phyloP scores from a whole-genome alignment of 2,888 invertebrate species.

The Cantharis flavilabris region DNA sequence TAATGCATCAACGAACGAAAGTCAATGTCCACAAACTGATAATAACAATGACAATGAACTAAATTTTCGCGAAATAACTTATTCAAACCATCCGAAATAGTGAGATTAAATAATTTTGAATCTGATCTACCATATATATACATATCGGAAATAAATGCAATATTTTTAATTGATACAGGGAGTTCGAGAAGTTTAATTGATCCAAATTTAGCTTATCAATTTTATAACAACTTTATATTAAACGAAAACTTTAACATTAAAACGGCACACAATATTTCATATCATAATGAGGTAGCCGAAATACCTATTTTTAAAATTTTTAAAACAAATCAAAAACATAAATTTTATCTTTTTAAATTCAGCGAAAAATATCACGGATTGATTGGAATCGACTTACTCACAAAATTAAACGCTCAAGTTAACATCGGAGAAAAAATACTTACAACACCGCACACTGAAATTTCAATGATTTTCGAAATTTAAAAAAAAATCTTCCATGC shows the following conservation, averaged over 20 bases:
- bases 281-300: background rate
- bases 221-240: background rate
- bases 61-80: background rate
- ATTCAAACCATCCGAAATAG: background rate
- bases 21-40: background rate
- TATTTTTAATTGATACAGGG: conserved; percentile 5
- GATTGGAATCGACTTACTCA: too few relatives aligned
- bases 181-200: background rate
- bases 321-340: too few relatives aligned
- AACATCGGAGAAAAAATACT: too few relatives aligned
- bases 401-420: too few relatives aligned
- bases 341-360: conserved; percentile 1
- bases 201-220: conserved; percentile 1
- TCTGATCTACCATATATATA: too few relatives aligned
- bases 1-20: background rate
- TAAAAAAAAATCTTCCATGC: background rate
- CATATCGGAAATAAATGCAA: background rate
- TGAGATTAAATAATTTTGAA: background rate
- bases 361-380: background rate
- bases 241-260: background rate
- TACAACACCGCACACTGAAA: too few relatives aligned
- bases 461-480: too few relatives aligned
- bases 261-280: background rate
- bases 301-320: background rate
- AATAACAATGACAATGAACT: too few relatives aligned